Evolutionary conservation across 1,140 invertebrate genomes (phyloP).

Genomic region (Polypedilum pembai): DNA sequence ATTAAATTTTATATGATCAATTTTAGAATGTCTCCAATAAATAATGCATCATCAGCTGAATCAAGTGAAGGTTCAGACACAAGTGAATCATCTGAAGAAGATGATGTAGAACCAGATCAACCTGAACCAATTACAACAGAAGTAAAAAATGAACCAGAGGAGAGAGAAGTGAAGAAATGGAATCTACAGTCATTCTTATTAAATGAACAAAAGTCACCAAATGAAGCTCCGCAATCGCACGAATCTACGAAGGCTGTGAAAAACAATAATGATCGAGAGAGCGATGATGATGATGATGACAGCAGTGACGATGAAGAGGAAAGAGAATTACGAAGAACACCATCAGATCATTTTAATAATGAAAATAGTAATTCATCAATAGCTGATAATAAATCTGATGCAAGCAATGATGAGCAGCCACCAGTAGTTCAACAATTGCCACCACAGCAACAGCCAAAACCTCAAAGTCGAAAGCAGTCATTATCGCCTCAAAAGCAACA

Average conservation of each 20-base stretch:
- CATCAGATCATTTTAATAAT: constrained; percentile 32
- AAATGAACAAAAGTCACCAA: constrained; percentile 9
- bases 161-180: constrained; percentile 28
- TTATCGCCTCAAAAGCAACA: not conserved
- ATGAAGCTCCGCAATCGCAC: not conserved
- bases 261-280: constrained; percentile 36
- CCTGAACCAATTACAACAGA: constrained; percentile 37
- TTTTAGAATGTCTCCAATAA: constrained; percentile 23
- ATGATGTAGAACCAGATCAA: constrained; percentile 35
- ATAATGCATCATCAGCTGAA: constrained; percentile 29
- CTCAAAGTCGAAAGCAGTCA: too few relatives aligned
- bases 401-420: constrained; percentile 39
- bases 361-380: constrained; percentile 32
- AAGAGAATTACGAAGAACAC: not conserved
- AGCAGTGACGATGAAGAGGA: constrained; percentile 29
- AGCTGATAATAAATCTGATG: constrained; percentile 32
- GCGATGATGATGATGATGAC: constrained; percentile 33
- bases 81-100: constrained; percentile 30
- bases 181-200: constrained; percentile 20
- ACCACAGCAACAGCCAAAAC: not conserved
- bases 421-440: not conserved
- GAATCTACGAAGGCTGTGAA: constrained; percentile 34
- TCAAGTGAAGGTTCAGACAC: constrained; percentile 30
- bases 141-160: constrained; percentile 31
- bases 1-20: not conserved